Percentiles rank a stretch among this genome's conserved stretches.
These are phyloP conservation scores for Trididemnum miniatum DNA, from an alignment of 23 tunicate genomes.

Conservation along the genomic window DNA sequence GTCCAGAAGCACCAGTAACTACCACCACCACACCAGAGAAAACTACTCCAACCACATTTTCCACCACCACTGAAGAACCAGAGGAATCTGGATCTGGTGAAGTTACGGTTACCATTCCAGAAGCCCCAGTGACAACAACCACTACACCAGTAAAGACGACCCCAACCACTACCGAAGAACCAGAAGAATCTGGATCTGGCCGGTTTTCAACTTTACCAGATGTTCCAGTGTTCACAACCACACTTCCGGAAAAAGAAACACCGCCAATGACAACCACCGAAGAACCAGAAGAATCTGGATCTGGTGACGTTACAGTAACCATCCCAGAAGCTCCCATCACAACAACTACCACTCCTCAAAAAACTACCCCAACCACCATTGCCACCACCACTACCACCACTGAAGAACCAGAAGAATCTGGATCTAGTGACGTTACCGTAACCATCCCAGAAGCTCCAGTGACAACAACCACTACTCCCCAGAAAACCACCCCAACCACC, in stretches of 20 bases:
- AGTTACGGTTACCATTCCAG: constrained; percentile 25
- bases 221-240: constrained; percentile 50
- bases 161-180: constrained; percentile 44
- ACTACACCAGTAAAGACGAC: constrained; percentile 42
- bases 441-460: constrained; percentile 36
- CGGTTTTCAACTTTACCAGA: constrained; percentile 33
- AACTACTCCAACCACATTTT: constrained; percentile 41
- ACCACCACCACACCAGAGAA: constrained; percentile 50
- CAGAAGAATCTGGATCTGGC: constrained; percentile 59
- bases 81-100: constrained; percentile 78
- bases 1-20: constrained; percentile 38
- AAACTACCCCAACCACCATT: constrained; percentile 54
- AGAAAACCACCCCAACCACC: constrained; percentile 44
- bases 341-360: constrained; percentile 44
- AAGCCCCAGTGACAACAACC: constrained; percentile 54
- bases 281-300: constrained; percentile 47
- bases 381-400: constrained; percentile 48
- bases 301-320: constrained; percentile 38
- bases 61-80: constrained; percentile 46
- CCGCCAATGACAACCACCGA: constrained; percentile 37
- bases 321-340: constrained; percentile 47
- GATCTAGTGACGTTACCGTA: constrained; percentile 33
- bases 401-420: constrained; percentile 49
- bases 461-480: constrained; percentile 55
- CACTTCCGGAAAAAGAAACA: constrained; percentile 30